These are phyloP conservation scores for Ardeotis arabs DNA, from an alignment of 2,113 vertebrate genomes.

Conservation along the genomic window DNA sequence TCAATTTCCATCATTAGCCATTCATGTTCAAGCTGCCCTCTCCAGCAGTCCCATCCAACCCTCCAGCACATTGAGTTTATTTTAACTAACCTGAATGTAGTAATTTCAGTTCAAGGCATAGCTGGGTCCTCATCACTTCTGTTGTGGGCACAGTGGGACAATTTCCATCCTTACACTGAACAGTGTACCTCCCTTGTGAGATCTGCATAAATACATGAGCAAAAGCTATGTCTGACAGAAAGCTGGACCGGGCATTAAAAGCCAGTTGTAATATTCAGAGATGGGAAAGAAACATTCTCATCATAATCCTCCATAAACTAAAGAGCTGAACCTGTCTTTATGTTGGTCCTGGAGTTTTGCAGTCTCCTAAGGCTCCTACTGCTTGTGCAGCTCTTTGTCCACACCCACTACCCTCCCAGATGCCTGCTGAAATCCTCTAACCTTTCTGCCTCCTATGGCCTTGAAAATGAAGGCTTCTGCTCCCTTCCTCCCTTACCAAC, in stretches of 20 bases:
- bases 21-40: neutral
- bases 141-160: neutral
- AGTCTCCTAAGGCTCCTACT: neutral
- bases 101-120: neutral
- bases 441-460: neutral
- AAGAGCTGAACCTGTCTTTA: neutral
- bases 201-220: neutral
- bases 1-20: neutral
- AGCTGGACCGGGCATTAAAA: neutral
- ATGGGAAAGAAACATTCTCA: neutral
- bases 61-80: neutral
- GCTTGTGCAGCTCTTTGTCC: neutral
- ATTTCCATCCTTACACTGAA: neutral
- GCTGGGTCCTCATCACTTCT: neutral
- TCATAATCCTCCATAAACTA: neutral
- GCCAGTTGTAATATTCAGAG: neutral
- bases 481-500: neutral
- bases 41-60: neutral
- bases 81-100: neutral
- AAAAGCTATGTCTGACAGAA: neutral
- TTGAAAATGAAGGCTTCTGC: neutral
- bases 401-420: neutral
- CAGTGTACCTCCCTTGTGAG: neutral
- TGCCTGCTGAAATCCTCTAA: neutral
- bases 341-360: neutral